phyloP scores from a whole-genome alignment of 1,140 invertebrate species.

The Zaprionus africanus region DNA sequence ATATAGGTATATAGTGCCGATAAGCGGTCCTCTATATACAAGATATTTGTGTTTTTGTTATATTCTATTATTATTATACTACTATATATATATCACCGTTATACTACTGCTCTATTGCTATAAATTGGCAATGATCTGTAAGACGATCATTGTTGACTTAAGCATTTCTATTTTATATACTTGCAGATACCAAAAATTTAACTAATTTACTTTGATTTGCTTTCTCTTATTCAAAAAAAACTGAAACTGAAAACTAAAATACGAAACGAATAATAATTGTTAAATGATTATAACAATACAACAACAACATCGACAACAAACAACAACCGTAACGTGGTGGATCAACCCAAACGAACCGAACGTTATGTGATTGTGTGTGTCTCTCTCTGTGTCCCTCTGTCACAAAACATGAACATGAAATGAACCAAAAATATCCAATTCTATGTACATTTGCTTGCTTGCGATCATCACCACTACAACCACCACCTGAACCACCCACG shows the following conservation, averaged over 20 bases:
- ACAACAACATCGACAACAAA: constrained; percentile 59
- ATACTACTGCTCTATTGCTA: constrained; percentile 63
- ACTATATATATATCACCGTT: constrained; percentile 41
- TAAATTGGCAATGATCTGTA: constrained; percentile 75
- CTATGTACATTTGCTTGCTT: constrained; percentile 76
- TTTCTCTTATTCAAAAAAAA: constrained; percentile 81
- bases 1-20: constrained; percentile 3
- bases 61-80: constrained; percentile 16
- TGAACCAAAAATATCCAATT: constrained; percentile 64
- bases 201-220: constrained; percentile 84
- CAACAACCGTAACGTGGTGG: constrained; percentile 66
- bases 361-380: constrained; percentile 66
- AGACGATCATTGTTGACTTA: constrained; percentile 79
- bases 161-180: constrained; percentile 83
- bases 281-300: constrained; percentile 70
- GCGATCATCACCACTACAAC: constrained; percentile 42
- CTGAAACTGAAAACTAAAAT: constrained; percentile 42
- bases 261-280: constrained; percentile 51
- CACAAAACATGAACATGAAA: constrained; percentile 59
- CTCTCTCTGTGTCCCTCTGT: constrained; percentile 36
- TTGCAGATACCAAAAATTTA: constrained; percentile 83
- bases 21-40: constrained; percentile 6
- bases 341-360: constrained; percentile 54
- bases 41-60: constrained; percentile 1
- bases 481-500: not conserved